These are phyloP conservation scores for Drosophila cardini DNA, from an alignment of 1,140 invertebrate genomes.

Conservation along the genomic window DNA sequence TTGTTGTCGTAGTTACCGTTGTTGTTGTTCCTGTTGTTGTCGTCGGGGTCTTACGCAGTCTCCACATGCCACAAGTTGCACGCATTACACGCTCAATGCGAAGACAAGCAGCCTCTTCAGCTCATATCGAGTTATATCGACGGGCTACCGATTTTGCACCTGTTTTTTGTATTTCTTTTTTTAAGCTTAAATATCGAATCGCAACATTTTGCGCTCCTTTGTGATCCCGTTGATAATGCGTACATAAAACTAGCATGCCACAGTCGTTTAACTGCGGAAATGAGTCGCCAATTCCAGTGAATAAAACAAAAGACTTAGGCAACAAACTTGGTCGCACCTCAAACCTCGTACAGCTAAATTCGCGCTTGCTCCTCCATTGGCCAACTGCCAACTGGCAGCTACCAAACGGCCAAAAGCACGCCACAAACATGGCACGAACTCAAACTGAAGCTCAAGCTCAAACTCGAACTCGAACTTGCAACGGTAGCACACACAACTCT, in stretches of 20 bases:
- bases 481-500: slow-evolving; percentile 64
- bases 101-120: slow-evolving; percentile 29
- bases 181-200: slow-evolving; percentile 15
- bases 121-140: slow-evolving; percentile 75
- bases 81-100: slow-evolving; percentile 61
- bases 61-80: slow-evolving; percentile 74
- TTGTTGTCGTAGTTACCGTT: slow-evolving; percentile 58
- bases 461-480: slow-evolving; percentile 57
- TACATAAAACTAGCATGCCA: slow-evolving; percentile 82
- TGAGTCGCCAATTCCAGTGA: slow-evolving; percentile 75
- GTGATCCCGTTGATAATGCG: slow-evolving; percentile 79
- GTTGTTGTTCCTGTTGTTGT: slow-evolving; percentile 38
- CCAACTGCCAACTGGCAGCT: slow-evolving; percentile 62
- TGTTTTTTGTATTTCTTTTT: slow-evolving; percentile 52
- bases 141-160: slow-evolving; percentile 76
- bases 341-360: slow-evolving; percentile 10
- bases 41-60: slow-evolving; percentile 52
- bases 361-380: slow-evolving; percentile 5
- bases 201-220: slow-evolving; percentile 31
- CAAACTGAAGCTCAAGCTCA: no score
- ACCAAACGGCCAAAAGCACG: slow-evolving; percentile 53
- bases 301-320: slow-evolving; percentile 63
- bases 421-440: slow-evolving; percentile 28
- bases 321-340: slow-evolving; percentile 49
- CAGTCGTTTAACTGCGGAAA: slow-evolving; percentile 68